A percentile compares a stretch with the other conserved stretches of the same genome.
Evolutionary conservation across 2,113 vertebrate genomes (phyloP).

Genomic region (Alexandromys fortis): DNA sequence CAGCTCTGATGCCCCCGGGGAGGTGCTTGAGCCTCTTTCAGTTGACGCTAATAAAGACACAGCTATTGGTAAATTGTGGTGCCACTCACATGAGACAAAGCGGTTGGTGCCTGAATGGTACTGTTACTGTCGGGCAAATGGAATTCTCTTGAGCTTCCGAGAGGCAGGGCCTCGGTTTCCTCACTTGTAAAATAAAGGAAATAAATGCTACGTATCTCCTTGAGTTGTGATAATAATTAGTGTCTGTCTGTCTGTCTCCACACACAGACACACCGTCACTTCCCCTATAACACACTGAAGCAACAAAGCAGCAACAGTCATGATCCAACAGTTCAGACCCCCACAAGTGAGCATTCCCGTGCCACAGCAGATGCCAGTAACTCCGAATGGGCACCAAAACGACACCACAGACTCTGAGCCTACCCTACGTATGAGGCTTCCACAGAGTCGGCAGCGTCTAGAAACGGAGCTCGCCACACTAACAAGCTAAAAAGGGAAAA

Average conservation of each 20-base stretch:
- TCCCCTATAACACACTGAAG: neutral
- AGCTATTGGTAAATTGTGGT: neutral
- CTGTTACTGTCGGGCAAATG: neutral
- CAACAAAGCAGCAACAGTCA: neutral
- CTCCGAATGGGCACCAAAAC: neutral
- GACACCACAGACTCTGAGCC: neutral
- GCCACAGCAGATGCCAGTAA: too few relatives aligned
- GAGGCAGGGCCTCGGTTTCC: neutral
- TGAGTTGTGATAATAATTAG: neutral
- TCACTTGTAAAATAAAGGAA: neutral
- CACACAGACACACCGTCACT: neutral
- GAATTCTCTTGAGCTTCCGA: neutral
- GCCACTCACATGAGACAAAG: neutral
- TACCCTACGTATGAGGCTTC: neutral
- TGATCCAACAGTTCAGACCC: neutral
- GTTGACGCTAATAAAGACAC: neutral
- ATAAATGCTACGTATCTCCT: neutral
- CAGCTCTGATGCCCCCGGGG: too few relatives aligned
- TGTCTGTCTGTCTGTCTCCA: neutral
- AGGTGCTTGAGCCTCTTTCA: neutral
- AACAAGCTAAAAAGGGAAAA: constrained; percentile 61
- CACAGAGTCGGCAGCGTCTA: neutral
- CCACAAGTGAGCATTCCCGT: rapidly evolving
- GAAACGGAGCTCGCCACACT: neutral
- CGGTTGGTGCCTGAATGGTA: neutral